Evolutionary conservation across 2,888 invertebrate genomes (phyloP).

Genomic region (Lottia scabra): DNA sequence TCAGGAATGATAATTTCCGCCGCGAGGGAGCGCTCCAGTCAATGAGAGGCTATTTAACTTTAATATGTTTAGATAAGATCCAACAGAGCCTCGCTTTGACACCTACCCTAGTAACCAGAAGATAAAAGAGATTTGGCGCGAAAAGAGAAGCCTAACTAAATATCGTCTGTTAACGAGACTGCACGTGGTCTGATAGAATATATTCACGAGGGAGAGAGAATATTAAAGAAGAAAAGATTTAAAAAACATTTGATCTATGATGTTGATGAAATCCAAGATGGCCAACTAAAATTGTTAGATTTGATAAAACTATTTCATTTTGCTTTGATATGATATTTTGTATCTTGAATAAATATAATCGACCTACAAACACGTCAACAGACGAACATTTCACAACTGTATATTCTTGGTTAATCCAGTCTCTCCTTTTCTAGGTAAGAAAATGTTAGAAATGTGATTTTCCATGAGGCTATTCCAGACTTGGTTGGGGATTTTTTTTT

Average conservation of each 20-base stretch:
- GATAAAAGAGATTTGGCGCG: background rate
- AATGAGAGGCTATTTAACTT: background rate
- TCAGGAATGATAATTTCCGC: background rate
- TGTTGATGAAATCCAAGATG: background rate
- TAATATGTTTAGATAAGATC: background rate
- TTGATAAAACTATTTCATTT: background rate
- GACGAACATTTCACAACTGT: too few relatives aligned
- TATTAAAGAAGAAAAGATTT: background rate
- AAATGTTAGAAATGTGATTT: too few relatives aligned
- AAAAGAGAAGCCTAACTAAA: constrained; percentile 2
- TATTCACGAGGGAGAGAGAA: background rate
- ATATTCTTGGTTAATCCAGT: too few relatives aligned
- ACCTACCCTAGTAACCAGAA: background rate
- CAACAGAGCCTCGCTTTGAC: background rate
- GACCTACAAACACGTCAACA: background rate
- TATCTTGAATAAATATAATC: background rate
- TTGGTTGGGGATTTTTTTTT: too few relatives aligned
- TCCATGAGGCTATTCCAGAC: too few relatives aligned
- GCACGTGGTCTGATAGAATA: background rate
- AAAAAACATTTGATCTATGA: background rate
- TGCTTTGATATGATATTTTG: constrained; percentile 4
- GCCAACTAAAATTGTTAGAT: background rate
- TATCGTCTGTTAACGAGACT: background rate
- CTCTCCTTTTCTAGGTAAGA: too few relatives aligned
- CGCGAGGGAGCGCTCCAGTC: background rate